phyloP scores from a whole-genome alignment of 1,140 invertebrate species.

The Lethrus apterus region DNA sequence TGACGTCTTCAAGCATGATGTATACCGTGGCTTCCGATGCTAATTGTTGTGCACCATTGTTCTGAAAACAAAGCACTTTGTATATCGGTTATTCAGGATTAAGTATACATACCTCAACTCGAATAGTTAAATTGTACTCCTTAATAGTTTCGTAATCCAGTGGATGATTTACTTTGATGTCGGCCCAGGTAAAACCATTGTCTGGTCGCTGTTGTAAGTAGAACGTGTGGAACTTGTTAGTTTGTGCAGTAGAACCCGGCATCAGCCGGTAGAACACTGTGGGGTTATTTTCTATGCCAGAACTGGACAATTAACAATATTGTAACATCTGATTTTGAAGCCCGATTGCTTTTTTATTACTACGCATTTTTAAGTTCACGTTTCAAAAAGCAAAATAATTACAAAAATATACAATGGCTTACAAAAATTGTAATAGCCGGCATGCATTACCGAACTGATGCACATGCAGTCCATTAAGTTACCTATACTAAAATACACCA shows the following conservation, averaged over 20 bases:
- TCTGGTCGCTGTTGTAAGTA: slow-evolving; percentile 88
- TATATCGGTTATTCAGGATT: background rate
- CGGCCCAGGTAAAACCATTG: slow-evolving; percentile 85
- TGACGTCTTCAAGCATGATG: slow-evolving; percentile 91
- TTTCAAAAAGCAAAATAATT: slow-evolving; percentile 22
- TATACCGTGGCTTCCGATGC: slow-evolving; percentile 90
- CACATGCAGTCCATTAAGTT: slow-evolving; percentile 19
- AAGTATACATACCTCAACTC: slow-evolving; percentile 63
- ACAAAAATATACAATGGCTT: slow-evolving; percentile 34
- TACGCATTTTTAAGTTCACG: no score
- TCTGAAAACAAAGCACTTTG: slow-evolving; percentile 47
- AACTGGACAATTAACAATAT: slow-evolving; percentile 54
- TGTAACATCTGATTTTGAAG: background rate
- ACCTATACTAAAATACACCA: slow-evolving; percentile 8
- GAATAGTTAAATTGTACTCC: slow-evolving; percentile 92
- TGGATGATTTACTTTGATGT: slow-evolving; percentile 93
- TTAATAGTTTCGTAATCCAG: slow-evolving; percentile 92
- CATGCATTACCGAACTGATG: slow-evolving; percentile 35
- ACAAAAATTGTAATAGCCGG: slow-evolving; percentile 41
- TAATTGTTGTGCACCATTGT: slow-evolving; percentile 90
- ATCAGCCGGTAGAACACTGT: slow-evolving; percentile 91
- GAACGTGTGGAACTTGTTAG: slow-evolving; percentile 92
- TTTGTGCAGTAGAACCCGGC: slow-evolving; percentile 89
- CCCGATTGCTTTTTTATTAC: no score
- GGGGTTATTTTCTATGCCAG: slow-evolving; percentile 91